phyloP scores from a whole-genome alignment of 2,797 vertebrate genomes.

The Gymnoscopelus microlampas region DNA sequence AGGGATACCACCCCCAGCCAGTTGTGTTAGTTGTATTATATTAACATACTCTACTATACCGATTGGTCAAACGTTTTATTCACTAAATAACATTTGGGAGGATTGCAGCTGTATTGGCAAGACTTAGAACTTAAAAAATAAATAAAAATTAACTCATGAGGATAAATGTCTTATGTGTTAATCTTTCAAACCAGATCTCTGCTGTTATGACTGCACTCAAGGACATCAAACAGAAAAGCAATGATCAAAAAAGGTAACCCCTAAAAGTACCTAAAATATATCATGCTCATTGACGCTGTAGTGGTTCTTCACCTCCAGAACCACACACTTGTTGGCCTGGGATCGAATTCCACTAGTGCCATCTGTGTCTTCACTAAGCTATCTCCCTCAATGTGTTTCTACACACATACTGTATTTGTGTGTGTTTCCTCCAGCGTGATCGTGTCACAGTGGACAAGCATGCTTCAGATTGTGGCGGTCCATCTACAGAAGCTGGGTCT shows the following conservation, averaged over 20 bases:
- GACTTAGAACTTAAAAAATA: too few species aligned
- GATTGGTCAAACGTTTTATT: too few species aligned
- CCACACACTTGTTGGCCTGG: not conserved
- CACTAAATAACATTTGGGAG: not conserved
- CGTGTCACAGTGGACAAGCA: constrained; percentile 97
- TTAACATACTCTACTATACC: too few species aligned
- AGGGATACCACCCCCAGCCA: too few species aligned
- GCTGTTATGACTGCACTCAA: constrained; percentile 86
- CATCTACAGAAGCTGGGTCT: constrained; percentile 84
- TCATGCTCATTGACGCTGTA: too few species aligned
- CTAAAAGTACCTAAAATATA: too few species aligned
- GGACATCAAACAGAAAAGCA: constrained; percentile 73
- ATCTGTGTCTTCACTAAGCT: too few species aligned
- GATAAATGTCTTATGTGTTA: too few species aligned
- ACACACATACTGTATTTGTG: not conserved
- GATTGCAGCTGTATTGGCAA: not conserved
- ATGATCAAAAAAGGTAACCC: constrained; percentile 88
- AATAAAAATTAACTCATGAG: too few species aligned
- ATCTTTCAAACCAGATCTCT: constrained; percentile 82
- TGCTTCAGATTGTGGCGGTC: constrained; percentile 88
- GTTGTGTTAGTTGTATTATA: too few species aligned
- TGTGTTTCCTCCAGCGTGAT: constrained; percentile 83
- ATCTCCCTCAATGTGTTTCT: too few species aligned
- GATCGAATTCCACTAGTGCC: not conserved
- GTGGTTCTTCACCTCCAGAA: not conserved